These are phyloP conservation scores for Actinostola sp. DNA, from an alignment of 92 coral and sea anemone species.

Conservation along the genomic window DNA sequence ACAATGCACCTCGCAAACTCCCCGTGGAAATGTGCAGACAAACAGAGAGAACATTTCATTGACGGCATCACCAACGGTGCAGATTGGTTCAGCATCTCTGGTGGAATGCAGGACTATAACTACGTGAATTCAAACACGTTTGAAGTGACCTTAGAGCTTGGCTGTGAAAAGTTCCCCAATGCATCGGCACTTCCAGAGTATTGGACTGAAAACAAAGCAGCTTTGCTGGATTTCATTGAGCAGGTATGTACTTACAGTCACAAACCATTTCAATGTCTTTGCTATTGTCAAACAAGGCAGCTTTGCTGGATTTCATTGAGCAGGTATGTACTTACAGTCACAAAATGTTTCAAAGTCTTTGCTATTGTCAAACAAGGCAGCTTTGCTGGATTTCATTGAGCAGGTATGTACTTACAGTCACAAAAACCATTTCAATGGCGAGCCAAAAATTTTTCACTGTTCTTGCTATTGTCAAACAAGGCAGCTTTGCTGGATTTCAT, in stretches of 20 bases:
- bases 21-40: slow-evolving; percentile 91
- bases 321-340: slow-evolving; percentile 59
- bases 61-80: slow-evolving; percentile 99
- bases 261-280: too few species aligned
- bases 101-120: slow-evolving; percentile 98
- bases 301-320: slow-evolving; percentile 77
- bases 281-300: slow-evolving; percentile 92
- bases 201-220: slow-evolving; percentile 93
- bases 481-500: slow-evolving; percentile 81
- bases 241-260: slow-evolving; percentile 59
- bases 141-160: slow-evolving; percentile 92
- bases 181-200: slow-evolving; percentile 76
- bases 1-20: slow-evolving; percentile 97
- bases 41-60: slow-evolving; percentile 90
- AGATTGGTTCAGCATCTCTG: slow-evolving; percentile 91
- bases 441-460: too few species aligned
- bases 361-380: slow-evolving; percentile 92
- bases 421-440: too few species aligned
- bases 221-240: slow-evolving; percentile 77
- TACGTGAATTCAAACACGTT: slow-evolving; percentile 91
- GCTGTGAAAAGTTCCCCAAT: slow-evolving; percentile 97
- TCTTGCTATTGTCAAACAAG: too few species aligned
- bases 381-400: slow-evolving; percentile 77
- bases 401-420: slow-evolving; percentile 59
- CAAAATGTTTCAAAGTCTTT: too few species aligned